phyloP scores from a whole-genome alignment of 2,888 invertebrate genomes.

The Lottia gigantea region DNA sequence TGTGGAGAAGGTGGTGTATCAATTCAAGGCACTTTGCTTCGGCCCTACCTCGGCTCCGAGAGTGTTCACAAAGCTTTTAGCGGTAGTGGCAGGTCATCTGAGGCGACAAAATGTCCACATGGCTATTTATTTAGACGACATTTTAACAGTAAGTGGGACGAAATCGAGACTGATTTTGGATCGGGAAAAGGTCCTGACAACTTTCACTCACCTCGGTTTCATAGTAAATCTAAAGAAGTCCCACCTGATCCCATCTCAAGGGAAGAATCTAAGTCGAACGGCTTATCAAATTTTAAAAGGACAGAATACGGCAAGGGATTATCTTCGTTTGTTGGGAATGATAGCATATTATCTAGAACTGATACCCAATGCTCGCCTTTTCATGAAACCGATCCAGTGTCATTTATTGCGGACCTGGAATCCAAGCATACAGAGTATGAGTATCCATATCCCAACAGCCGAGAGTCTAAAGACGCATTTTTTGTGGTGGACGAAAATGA shows the following conservation, averaged over 20 bases:
- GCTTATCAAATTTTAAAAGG: slow-evolving; percentile 4
- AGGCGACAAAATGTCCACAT: background rate
- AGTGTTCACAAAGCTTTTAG: background rate
- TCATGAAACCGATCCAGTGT: slow-evolving; percentile 11
- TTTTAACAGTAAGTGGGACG: background rate
- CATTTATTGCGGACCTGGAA: slow-evolving; percentile 11
- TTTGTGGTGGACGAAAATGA: background rate
- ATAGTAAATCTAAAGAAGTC: slow-evolving; percentile 32
- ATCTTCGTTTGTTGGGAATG: slow-evolving; percentile 9
- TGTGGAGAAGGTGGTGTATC: background rate
- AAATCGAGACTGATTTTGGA: slow-evolving; percentile 18
- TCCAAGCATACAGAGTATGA: background rate
- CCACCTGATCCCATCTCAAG: slow-evolving; percentile 24
- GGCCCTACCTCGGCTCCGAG: background rate
- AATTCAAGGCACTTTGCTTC: background rate
- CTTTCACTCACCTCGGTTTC: slow-evolving; percentile 27
- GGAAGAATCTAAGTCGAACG: background rate
- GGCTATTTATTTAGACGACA: background rate
- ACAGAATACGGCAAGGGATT: slow-evolving; percentile 13
- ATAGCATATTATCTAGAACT: slow-evolving; percentile 13
- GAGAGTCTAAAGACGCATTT: background rate
- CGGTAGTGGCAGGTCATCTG: background rate
- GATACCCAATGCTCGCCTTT: slow-evolving; percentile 20
- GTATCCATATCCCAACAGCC: background rate
- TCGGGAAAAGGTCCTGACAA: slow-evolving; percentile 19